These are phyloP conservation scores for Poeciliopsis gracilis DNA, from an alignment of 2,797 vertebrate genomes.

Conservation along the genomic window DNA sequence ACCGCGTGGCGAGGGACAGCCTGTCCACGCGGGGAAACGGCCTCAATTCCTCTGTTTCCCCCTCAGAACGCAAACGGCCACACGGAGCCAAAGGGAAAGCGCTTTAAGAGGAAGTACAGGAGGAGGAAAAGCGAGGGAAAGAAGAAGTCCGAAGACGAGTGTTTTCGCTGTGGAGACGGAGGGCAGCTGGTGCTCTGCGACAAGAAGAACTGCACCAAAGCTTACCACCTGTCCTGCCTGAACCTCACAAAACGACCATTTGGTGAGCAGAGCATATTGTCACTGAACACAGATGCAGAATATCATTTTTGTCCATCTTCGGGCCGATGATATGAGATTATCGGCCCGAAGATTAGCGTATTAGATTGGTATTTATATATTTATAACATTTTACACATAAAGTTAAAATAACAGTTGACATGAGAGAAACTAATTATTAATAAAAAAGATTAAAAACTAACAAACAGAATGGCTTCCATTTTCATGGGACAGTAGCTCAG, in stretches of 20 bases:
- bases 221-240: conserved; percentile 95
- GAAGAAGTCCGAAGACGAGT: conserved; percentile 94
- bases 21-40: not conserved
- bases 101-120: conserved; percentile 88
- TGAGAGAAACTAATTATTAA: too few species aligned
- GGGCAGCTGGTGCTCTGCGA: conserved; percentile 95
- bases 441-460: not conserved
- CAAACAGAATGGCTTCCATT: too few species aligned
- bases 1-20: not conserved
- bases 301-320: too few species aligned
- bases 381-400: too few species aligned
- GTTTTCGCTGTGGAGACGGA: conserved; percentile 96
- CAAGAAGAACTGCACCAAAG: conserved; percentile 94
- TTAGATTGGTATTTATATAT: too few species aligned
- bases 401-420: too few species aligned
- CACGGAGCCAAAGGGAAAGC: conserved; percentile 90
- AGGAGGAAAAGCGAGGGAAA: conserved; percentile 84
- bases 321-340: too few species aligned
- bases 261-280: conserved; percentile 73
- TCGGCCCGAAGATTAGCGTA: too few species aligned
- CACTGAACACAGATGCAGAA: too few species aligned
- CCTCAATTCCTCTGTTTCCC: not conserved
- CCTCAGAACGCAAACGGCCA: conserved; percentile 69
- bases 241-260: conserved; percentile 95
- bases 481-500: not conserved